Conservation (phyloP, 2,888 invertebrate genomes). For the Dryobotodes eremita region DNA sequence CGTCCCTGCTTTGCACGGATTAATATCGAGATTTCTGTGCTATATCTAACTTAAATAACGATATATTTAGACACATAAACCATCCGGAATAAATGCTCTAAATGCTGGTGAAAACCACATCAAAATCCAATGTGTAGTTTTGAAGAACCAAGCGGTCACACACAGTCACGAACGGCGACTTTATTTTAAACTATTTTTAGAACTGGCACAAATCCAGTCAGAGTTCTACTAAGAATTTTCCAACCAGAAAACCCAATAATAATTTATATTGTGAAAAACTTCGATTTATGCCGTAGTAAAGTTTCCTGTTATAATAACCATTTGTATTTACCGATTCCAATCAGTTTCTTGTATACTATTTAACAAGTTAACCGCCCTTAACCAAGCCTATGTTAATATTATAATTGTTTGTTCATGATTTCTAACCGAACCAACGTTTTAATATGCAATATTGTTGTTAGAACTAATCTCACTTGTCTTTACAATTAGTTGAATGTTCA, state of each 20-base stretch:
- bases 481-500: slow-evolving; percentile 56
- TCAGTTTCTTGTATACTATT: slow-evolving; percentile 31
- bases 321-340: slow-evolving; percentile 38
- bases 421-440: slow-evolving; percentile 31
- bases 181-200: background rate
- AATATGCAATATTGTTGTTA: slow-evolving; percentile 51
- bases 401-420: slow-evolving; percentile 44
- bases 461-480: slow-evolving; percentile 48
- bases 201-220: background rate
- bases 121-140: too few relatives aligned
- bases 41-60: background rate
- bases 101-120: background rate
- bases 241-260: background rate
- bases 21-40: background rate
- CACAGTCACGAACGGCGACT: background rate
- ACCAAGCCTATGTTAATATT: slow-evolving; percentile 48
- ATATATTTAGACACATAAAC: background rate
- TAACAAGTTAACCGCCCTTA: slow-evolving; percentile 36
- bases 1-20: background rate
- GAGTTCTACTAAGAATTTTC: background rate
- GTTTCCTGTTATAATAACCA: slow-evolving; percentile 42
- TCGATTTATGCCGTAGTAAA: slow-evolving; percentile 6
- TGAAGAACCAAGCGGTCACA: background rate
- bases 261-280: slow-evolving; percentile 10
- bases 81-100: background rate